Evolutionary conservation across 2,888 invertebrate species (phyloP).

Genomic region (Sinelater perroti): DNA sequence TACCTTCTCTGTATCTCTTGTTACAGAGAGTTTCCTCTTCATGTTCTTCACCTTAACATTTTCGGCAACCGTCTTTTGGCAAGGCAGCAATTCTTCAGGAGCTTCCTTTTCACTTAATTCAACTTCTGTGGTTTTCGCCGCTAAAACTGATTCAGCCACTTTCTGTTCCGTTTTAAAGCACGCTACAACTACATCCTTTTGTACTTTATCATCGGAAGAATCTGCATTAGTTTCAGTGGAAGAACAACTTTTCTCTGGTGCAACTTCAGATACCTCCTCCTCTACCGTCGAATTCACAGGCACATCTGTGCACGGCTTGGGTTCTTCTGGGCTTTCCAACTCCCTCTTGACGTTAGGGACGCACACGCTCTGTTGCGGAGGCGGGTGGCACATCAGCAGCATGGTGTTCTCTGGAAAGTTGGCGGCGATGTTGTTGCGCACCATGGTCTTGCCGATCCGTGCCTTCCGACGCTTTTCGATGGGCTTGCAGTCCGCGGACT

Average conservation of each 20-base stretch:
- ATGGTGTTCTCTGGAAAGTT: slow-evolving; percentile 63
- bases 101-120: slow-evolving; percentile 38
- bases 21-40: slow-evolving; percentile 62
- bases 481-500: slow-evolving; percentile 48
- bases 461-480: slow-evolving; percentile 63
- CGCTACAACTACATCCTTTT: slow-evolving; percentile 12
- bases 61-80: slow-evolving; percentile 58
- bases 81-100: slow-evolving; percentile 45
- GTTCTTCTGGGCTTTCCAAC: slow-evolving; percentile 59
- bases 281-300: slow-evolving; percentile 25
- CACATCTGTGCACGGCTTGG: slow-evolving; percentile 42
- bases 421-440: slow-evolving; percentile 68
- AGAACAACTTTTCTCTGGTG: slow-evolving; percentile 5
- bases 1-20: slow-evolving; percentile 41
- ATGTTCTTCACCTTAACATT: slow-evolving; percentile 61
- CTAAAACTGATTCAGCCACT: slow-evolving; percentile 3
- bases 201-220: slow-evolving; percentile 11
- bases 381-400: slow-evolving; percentile 62
- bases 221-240: slow-evolving; percentile 7
- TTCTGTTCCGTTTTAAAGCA: slow-evolving; percentile 34
- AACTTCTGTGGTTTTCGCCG: slow-evolving; percentile 8
- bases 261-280: slow-evolving; percentile 13
- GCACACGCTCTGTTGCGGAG: slow-evolving; percentile 45
- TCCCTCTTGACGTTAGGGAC: slow-evolving; percentile 57
- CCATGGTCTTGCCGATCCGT: slow-evolving; percentile 73